A percentile compares a stretch with the other conserved stretches of the same genome.
Conservation (phyloP, 35 echinoderm and acorn worm species). For the Ptychodera flava region DNA sequence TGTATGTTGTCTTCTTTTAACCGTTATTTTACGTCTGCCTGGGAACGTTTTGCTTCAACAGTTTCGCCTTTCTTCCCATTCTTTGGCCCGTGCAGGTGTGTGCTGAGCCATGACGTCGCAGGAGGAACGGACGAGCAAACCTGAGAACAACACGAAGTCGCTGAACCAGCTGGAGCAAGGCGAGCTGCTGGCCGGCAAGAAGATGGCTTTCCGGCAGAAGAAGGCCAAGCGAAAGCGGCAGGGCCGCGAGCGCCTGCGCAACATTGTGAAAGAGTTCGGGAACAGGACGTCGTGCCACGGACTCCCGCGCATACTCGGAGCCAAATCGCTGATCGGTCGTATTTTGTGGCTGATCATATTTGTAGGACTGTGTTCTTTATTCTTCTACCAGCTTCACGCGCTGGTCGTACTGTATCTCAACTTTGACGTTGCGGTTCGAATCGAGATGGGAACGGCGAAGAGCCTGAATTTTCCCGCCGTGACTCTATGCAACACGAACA, state of each 20-base stretch:
- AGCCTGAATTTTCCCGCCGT: background rate
- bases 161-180: background rate
- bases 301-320: background rate
- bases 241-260: background rate
- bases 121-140: background rate
- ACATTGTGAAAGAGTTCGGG: background rate
- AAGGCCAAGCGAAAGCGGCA: background rate
- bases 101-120: background rate
- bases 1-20: no score
- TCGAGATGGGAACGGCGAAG: background rate
- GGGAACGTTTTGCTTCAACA: no score
- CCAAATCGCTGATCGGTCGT: background rate
- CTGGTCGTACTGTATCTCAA: background rate
- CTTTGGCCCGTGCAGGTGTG: no score
- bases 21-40: no score
- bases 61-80: no score
- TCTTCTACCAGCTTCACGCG: background rate
- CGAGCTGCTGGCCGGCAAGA: background rate
- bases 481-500: background rate
- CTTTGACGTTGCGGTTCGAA: background rate
- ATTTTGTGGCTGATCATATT: background rate
- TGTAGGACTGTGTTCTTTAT: background rate
- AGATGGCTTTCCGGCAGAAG: background rate
- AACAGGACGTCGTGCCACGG: background rate
- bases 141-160: background rate